Conservation (phyloP, 1,140 invertebrate genomes). For the Trichogramma pretiosum region DNA sequence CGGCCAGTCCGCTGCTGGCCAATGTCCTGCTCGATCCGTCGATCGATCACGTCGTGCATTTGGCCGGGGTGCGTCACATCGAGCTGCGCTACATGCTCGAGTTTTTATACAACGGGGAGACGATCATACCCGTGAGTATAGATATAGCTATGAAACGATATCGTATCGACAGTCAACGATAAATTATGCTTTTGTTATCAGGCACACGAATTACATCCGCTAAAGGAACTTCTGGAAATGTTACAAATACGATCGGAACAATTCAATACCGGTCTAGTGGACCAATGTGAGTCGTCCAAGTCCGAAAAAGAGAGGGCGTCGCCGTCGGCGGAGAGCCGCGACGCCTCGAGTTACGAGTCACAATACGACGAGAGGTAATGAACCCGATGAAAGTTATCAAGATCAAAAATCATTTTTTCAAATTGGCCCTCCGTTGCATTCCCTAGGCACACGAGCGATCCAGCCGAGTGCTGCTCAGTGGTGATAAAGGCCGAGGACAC, state of each 20-base stretch:
- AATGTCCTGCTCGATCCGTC: conserved; percentile 60
- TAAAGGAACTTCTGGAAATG: conserved; percentile 71
- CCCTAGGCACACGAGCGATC: conserved; percentile 40
- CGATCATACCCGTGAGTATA: conserved; percentile 60
- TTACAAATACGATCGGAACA: conserved; percentile 75
- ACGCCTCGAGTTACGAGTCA: conserved; percentile 53
- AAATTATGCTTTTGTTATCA: conserved; percentile 32
- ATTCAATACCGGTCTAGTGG: conserved; percentile 38
- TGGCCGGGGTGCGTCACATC: conserved; percentile 67
- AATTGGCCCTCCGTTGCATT: background rate
- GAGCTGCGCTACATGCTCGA: conserved; percentile 70
- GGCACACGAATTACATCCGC: conserved; percentile 69
- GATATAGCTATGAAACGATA: background rate
- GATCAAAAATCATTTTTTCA: too few relatives aligned
- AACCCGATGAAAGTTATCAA: background rate
- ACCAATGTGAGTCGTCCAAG: conserved; percentile 35
- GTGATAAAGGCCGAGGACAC: conserved; percentile 47
- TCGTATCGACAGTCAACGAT: background rate
- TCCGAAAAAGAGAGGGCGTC: conserved; percentile 41
- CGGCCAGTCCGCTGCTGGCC: conserved; percentile 75
- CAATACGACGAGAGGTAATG: conserved; percentile 53
- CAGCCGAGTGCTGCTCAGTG: conserved; percentile 43
- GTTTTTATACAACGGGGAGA: conserved; percentile 76
- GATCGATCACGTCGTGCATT: conserved; percentile 62
- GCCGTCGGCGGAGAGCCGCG: conserved; percentile 47